Percentiles rank a stretch among this genome's conserved stretches.
Conservation (phyloP, 2,113 vertebrate species). For the Channa maculata region DNA sequence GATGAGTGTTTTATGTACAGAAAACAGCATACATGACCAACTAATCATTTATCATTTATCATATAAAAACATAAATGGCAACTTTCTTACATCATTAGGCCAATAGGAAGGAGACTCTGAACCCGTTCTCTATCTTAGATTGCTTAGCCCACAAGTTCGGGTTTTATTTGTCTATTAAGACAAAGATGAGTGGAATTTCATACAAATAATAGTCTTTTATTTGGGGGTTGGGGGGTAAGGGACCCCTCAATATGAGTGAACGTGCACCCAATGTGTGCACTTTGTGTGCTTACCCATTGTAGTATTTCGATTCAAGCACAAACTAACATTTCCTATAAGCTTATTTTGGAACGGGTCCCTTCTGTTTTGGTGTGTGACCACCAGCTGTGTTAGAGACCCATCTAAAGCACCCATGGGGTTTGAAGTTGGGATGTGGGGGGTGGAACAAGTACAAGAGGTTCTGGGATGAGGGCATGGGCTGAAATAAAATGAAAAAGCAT, state of each 20-base stretch:
- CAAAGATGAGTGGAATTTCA: no score
- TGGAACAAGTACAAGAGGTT: conserved; percentile 53
- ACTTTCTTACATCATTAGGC: conserved; percentile 10
- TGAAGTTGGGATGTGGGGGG: conserved; percentile 48
- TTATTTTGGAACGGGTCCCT: conserved; percentile 35
- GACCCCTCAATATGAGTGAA: no score
- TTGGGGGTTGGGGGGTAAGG: no score
- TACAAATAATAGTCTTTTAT: no score
- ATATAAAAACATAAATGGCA: conserved; percentile 4
- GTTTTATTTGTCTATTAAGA: no score
- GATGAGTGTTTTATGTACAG: conserved; percentile 55
- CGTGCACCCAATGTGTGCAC: no score
- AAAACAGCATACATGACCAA: conserved; percentile 27
- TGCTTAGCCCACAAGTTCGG: no score
- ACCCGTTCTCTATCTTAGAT: not conserved
- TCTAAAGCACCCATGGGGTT: conserved; percentile 50
- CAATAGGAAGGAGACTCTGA: not conserved
- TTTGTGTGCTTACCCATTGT: not conserved
- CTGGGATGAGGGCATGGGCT: conserved; percentile 50
- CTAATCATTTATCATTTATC: conserved; percentile 48
- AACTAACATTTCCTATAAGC: conserved; percentile 34
- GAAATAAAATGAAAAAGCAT: conserved; percentile 60
- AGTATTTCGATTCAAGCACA: conserved; percentile 26
- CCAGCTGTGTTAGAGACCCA: conserved; percentile 36
- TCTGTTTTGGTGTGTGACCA: conserved; percentile 41